phyloP scores from a whole-genome alignment of 2,113 vertebrate species.

The Triplophysa siluroides region DNA sequence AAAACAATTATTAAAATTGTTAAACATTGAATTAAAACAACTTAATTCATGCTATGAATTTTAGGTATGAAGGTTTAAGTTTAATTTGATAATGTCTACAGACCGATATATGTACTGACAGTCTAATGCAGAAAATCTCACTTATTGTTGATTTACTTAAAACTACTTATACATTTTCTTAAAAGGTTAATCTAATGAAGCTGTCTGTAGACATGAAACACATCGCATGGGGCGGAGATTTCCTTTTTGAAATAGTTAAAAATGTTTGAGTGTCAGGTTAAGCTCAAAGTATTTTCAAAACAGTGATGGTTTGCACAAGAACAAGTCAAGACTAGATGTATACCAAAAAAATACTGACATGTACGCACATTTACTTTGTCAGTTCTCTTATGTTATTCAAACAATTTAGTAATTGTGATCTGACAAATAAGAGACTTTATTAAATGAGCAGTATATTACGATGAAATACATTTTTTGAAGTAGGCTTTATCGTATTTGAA shows the following conservation, averaged over 20 bases:
- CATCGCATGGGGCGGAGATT: not conserved
- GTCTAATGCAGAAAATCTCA: slow-evolving; percentile 6
- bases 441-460: not conserved
- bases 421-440: too few relatives aligned
- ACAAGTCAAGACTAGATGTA: slow-evolving; percentile 9
- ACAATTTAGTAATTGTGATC: too few relatives aligned
- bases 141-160: slow-evolving; percentile 37
- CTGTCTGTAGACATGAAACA: not conserved
- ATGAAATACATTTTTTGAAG: not conserved
- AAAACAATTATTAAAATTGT: too few relatives aligned
- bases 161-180: slow-evolving; percentile 22
- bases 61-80: too few relatives aligned
- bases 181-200: not conserved
- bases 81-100: too few relatives aligned
- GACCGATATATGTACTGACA: slow-evolving; percentile 21
- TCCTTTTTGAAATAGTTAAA: not conserved
- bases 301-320: not conserved
- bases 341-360: not conserved
- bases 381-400: too few relatives aligned
- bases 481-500: not conserved
- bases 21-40: too few relatives aligned
- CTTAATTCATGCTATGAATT: too few relatives aligned
- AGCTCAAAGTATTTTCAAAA: not conserved
- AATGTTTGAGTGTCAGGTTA: slow-evolving; percentile 1
- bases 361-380: too few relatives aligned